These are phyloP conservation scores for Chiridota heheva DNA, from an alignment of 35 echinoderm and acorn worm species.

Conservation along the genomic window DNA sequence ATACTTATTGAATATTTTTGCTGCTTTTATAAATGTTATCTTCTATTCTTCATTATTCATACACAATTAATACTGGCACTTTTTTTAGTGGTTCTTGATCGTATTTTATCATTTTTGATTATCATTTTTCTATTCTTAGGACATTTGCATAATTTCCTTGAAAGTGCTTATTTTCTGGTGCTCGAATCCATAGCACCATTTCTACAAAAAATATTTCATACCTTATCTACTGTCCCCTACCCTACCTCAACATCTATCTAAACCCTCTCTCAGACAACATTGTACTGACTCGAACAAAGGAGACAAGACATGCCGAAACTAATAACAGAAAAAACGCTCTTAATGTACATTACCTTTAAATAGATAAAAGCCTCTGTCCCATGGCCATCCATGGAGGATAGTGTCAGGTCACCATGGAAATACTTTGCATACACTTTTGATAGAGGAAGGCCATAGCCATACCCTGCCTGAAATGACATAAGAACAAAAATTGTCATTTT, in stretches of 20 bases:
- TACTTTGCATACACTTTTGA: slow-evolving; percentile 90
- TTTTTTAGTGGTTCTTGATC: too few relatives aligned
- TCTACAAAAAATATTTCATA: background rate
- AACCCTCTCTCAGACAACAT: background rate
- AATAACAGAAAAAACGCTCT: background rate
- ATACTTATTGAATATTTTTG: too few relatives aligned
- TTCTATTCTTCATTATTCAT: too few relatives aligned
- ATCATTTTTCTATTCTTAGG: too few relatives aligned
- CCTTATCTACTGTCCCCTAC: background rate
- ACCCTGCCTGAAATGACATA: slow-evolving; percentile 74
- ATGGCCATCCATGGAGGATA: slow-evolving; percentile 89
- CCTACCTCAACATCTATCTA: background rate
- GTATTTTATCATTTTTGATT: too few relatives aligned
- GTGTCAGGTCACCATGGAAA: slow-evolving; percentile 85
- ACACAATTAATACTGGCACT: too few relatives aligned
- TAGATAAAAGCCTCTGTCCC: slow-evolving; percentile 94
- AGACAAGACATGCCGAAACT: background rate
- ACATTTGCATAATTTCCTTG: too few relatives aligned
- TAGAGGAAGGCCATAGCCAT: slow-evolving; percentile 91
- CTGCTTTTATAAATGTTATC: too few relatives aligned
- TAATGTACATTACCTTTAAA: slow-evolving; percentile 65
- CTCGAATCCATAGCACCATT: too few relatives aligned
- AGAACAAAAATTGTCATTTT: background rate
- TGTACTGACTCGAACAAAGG: background rate
- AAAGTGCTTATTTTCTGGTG: too few relatives aligned